Evolutionary conservation across 2,888 invertebrate species (phyloP), one percentile per base, ranked within the genome.

Genomic region (Limnephilus marmoratus): DNA sequence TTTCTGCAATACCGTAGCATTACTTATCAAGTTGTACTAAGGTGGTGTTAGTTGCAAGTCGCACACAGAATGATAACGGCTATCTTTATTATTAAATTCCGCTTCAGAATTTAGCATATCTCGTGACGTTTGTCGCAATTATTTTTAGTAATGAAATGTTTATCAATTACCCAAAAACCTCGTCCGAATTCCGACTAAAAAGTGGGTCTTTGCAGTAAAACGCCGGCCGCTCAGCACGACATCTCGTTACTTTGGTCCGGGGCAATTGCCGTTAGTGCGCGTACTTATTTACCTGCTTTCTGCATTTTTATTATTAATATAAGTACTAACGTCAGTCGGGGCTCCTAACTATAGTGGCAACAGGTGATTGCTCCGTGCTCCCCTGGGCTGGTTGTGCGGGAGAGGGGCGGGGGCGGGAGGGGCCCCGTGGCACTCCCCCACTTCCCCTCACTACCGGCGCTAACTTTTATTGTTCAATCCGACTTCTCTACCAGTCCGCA

Each of bases 291-390:
- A n/a, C 29, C 86, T 15, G 29, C 45, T 86, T 90, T 81, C 83
- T 87, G 91, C 86, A 31, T 45, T 53, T 88, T 88, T 68, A 41
- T 88, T 68, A 41, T 68, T 41, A n/a, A n/a, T n/a, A 86, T 45
- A 87, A 45, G 45, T 86, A 86, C 86, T 45, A 86, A 45, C 86
- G 86, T 49, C 86, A 86, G n/a, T 86, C 41, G n/a, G 37, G 85
- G n/a, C 49, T 85, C 41, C 83, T 13, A 83, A 83, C 86, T 86
- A 89, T 81, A 80, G 80, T 90, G 68, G 83, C 90, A 91, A 91
- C 91, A 91, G 91, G 91, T 91, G 90, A 90, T 91, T 90, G 91
- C 85, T 88, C 90, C 90, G 86, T 83, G 88, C 85, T 90, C 85
- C 91, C 91, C 89, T 90, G 85, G 90, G 37, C 37, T 89, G 83